phyloP scores from a whole-genome alignment of 2,888 invertebrate genomes.

The Clivina fossor region DNA sequence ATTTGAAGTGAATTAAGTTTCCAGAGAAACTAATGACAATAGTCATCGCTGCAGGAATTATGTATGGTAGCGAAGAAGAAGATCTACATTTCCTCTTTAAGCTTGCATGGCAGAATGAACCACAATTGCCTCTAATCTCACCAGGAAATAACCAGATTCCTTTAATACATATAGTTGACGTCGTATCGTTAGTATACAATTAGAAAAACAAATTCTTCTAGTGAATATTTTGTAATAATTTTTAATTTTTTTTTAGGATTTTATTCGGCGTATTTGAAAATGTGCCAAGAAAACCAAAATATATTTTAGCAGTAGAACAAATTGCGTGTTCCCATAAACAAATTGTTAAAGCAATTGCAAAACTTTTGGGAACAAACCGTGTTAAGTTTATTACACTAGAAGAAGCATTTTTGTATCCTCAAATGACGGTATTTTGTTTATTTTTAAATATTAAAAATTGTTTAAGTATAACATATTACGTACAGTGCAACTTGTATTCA shows the following conservation, averaged over 20 bases:
- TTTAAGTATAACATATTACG: background rate
- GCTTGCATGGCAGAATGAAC: conserved; percentile 65
- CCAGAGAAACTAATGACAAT: conserved; percentile 46
- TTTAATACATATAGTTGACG: conserved; percentile 64
- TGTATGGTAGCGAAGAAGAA: conserved; percentile 65
- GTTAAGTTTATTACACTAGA: conserved; percentile 58
- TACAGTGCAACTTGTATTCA: background rate
- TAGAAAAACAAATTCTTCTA: no score
- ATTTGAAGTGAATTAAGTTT: no score
- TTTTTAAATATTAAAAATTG: conserved; percentile 11
- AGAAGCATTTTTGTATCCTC: conserved; percentile 61
- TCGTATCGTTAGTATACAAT: conserved; percentile 54
- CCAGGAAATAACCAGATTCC: conserved; percentile 63
- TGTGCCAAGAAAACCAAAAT: conserved; percentile 60
- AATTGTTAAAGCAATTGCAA: conserved; percentile 62
- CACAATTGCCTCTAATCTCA: conserved; percentile 61
- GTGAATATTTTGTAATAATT: conserved; percentile 11
- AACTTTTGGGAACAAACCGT: conserved; percentile 57
- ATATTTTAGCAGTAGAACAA: conserved; percentile 66
- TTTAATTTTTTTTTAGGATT: conserved; percentile 40
- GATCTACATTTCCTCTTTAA: conserved; percentile 67
- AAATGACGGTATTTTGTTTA: conserved; percentile 50
- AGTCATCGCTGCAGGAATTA: conserved; percentile 63
- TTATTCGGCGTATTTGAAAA: conserved; percentile 50
- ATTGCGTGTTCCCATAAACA: conserved; percentile 56